Evolutionary conservation across 2,888 invertebrate genomes (phyloP).

Genomic region (Thalpophila matura): DNA sequence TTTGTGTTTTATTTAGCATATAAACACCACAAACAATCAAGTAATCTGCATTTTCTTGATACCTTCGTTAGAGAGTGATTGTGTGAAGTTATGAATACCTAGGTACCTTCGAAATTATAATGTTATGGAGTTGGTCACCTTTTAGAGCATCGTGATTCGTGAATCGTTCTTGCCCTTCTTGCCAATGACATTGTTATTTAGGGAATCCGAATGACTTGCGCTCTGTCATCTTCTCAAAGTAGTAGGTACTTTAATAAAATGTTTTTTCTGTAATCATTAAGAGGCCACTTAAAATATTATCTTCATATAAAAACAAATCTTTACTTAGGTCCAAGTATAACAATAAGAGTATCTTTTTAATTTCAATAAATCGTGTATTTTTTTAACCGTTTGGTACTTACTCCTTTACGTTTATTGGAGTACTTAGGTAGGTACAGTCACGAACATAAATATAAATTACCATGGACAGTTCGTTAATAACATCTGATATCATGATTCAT

Average conservation of each 20-base stretch:
- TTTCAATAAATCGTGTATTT: slow-evolving; percentile 2
- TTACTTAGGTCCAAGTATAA: slow-evolving; percentile 20
- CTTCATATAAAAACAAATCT: slow-evolving; percentile 11
- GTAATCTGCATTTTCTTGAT: neutral
- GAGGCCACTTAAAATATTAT: slow-evolving; percentile 3
- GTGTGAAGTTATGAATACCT: no score
- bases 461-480: no score
- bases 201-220: slow-evolving; percentile 21
- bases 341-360: slow-evolving; percentile 14
- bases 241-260: neutral
- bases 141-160: no score
- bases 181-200: neutral
- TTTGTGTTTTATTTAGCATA: slow-evolving; percentile 3
- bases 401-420: neutral
- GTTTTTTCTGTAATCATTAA: neutral
- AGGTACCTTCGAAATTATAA: neutral
- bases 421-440: neutral
- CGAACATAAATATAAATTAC: no score
- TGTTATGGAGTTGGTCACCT: no score
- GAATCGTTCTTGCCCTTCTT: neutral
- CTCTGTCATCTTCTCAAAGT: neutral
- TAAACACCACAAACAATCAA: neutral
- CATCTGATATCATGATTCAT: no score
- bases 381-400: slow-evolving; percentile 8
- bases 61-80: neutral